These are phyloP conservation scores for Cataglyphis altisquamis DNA, from an alignment of 2,888 invertebrate genomes.

Conservation along the genomic window DNA sequence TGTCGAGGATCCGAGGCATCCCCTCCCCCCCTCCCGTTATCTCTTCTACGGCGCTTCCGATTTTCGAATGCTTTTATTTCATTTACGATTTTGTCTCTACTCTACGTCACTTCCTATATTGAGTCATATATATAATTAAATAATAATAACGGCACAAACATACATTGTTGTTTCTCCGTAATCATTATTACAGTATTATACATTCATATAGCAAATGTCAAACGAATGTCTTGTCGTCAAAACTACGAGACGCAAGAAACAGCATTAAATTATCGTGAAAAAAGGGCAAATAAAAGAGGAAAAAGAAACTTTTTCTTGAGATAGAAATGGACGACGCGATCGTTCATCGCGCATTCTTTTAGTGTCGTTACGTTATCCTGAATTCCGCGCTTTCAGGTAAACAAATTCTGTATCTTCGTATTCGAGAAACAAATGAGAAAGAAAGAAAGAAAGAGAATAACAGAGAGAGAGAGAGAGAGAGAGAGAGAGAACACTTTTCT, in stretches of 20 bases:
- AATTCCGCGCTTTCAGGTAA: slow-evolving; percentile 50
- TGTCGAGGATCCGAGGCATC: slow-evolving; percentile 80
- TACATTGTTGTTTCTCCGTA: background rate
- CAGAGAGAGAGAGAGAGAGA: background rate
- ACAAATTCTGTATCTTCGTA: slow-evolving; percentile 41
- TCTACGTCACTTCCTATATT: background rate
- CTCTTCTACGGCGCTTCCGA: slow-evolving; percentile 64
- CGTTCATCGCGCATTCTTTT: slow-evolving; percentile 53
- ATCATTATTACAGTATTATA: background rate
- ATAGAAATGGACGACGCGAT: slow-evolving; percentile 33
- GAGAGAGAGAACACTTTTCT: background rate
- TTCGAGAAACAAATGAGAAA: background rate
- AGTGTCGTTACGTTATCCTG: slow-evolving; percentile 38
- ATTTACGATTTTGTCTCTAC: slow-evolving; percentile 58
- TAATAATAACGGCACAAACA: background rate
- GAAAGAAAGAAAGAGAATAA: background rate
- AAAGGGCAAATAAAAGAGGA: slow-evolving; percentile 2
- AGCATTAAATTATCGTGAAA: slow-evolving; percentile 21
- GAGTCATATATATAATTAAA: background rate
- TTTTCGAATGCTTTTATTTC: slow-evolving; percentile 78
- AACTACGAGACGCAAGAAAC: slow-evolving; percentile 7
- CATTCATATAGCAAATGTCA: slow-evolving; percentile 17
- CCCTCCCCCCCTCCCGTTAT: background rate
- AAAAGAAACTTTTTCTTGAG: slow-evolving; percentile 47
- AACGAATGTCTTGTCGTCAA: background rate